Conservation (phyloP, 2,113 vertebrate species). For the Lichenostomus cassidix region DNA sequence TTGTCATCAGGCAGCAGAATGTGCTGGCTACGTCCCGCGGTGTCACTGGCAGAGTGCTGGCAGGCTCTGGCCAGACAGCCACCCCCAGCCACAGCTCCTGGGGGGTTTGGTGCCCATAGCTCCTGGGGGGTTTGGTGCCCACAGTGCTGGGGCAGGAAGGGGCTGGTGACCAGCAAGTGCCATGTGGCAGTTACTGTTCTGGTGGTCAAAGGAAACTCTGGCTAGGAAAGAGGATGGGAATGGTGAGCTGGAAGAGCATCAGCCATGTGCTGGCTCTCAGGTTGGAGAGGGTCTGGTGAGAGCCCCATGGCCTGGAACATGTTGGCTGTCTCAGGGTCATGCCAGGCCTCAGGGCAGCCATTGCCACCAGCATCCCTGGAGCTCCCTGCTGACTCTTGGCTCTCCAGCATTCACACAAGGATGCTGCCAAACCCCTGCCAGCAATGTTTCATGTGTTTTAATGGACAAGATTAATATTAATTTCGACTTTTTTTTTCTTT, state of each 20-base stretch:
- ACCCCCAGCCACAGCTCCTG: background rate
- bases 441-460: slow-evolving; percentile 20
- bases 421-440: background rate
- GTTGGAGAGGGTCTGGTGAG: background rate
- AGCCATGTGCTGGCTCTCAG: rapidly evolving
- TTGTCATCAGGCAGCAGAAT: background rate
- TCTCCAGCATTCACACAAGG: background rate
- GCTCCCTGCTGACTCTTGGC: background rate
- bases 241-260: background rate
- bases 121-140: background rate
- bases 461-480: slow-evolving; percentile 64
- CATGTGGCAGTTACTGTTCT: background rate
- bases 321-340: background rate
- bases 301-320: rapidly evolving
- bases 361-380: background rate
- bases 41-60: rapidly evolving
- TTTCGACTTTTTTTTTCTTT: background rate
- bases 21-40: rapidly evolving
- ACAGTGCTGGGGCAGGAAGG: rapidly evolving
- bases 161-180: background rate
- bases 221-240: background rate
- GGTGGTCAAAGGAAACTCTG: background rate
- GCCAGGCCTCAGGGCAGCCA: background rate
- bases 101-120: background rate
- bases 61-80: background rate